Conservation (phyloP, 2,113 vertebrate genomes). For the Sarotherodon lohbergeri region DNA sequence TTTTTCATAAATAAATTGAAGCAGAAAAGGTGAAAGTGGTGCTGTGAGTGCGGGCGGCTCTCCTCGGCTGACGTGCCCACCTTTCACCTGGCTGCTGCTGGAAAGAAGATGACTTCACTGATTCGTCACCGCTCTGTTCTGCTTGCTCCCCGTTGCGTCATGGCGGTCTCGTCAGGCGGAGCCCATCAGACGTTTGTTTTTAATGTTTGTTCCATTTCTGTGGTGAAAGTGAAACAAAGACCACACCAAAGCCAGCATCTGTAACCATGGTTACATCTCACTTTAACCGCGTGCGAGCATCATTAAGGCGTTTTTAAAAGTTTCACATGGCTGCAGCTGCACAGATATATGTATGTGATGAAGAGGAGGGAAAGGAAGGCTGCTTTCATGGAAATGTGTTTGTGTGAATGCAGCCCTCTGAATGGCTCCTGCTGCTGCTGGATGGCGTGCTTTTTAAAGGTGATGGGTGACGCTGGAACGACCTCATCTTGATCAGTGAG, state of each 20-base stretch:
- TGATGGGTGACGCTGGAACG: background rate
- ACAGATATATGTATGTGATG: background rate
- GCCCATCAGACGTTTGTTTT: background rate
- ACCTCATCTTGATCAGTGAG: background rate
- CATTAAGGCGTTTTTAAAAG: constrained; percentile 28
- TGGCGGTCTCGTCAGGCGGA: background rate
- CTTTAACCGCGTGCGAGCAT: background rate
- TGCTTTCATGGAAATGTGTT: background rate
- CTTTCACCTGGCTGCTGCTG: background rate
- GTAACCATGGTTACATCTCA: constrained; percentile 13
- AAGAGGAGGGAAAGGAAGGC: background rate
- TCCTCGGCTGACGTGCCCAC: background rate
- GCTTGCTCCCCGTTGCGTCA: constrained; percentile 68
- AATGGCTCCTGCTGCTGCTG: background rate
- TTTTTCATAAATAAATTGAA: background rate
- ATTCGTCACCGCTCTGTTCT: constrained; percentile 1
- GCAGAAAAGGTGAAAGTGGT: background rate
- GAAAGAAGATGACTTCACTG: constrained; percentile 14
- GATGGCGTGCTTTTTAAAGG: background rate
- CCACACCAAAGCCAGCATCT: background rate
- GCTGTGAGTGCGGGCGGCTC: background rate
- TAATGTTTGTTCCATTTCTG: background rate
- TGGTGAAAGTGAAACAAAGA: background rate
- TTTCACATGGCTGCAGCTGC: background rate
- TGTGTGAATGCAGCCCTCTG: background rate